These are phyloP conservation scores for Hexactinellida sp. DNA, from an alignment of 37 sponge, comb jelly and placozoan genomes.

Conservation along the genomic window DNA sequence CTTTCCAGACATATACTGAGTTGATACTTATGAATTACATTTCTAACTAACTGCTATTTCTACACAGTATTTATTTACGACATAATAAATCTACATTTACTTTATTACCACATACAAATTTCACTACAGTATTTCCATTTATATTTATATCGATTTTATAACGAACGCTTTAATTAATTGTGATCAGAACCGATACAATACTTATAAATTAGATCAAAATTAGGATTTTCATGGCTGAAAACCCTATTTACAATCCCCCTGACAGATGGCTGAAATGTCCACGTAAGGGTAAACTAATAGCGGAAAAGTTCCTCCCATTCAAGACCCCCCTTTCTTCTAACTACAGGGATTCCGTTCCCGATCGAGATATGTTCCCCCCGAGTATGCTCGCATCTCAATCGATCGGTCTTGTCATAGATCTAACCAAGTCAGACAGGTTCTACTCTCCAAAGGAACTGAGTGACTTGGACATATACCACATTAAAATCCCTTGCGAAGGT, in stretches of 20 bases:
- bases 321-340: constrained; percentile 69
- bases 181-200: too few relatives aligned
- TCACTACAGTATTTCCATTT: too few relatives aligned
- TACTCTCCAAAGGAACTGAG: constrained; percentile 62
- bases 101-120: too few relatives aligned
- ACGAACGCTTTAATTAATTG: too few relatives aligned
- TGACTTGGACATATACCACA: constrained; percentile 36
- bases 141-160: too few relatives aligned
- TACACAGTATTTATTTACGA: too few relatives aligned
- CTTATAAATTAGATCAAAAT: too few relatives aligned
- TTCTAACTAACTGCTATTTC: too few relatives aligned
- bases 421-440: constrained; percentile 89
- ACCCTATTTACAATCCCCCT: constrained; percentile 26
- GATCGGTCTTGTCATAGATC: constrained; percentile 80
- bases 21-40: too few relatives aligned
- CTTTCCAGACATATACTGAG: too few relatives aligned
- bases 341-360: constrained; percentile 49
- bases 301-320: constrained; percentile 86
- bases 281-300: constrained; percentile 73
- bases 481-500: constrained; percentile 90
- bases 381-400: constrained; percentile 39
- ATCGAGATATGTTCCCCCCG: constrained; percentile 39
- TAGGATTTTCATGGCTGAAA: background rate
- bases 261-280: constrained; percentile 91
- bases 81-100: too few relatives aligned